Evolutionary conservation across 2,113 vertebrate genomes (phyloP).

Genomic region (Picathartes gymnocephalus): DNA sequence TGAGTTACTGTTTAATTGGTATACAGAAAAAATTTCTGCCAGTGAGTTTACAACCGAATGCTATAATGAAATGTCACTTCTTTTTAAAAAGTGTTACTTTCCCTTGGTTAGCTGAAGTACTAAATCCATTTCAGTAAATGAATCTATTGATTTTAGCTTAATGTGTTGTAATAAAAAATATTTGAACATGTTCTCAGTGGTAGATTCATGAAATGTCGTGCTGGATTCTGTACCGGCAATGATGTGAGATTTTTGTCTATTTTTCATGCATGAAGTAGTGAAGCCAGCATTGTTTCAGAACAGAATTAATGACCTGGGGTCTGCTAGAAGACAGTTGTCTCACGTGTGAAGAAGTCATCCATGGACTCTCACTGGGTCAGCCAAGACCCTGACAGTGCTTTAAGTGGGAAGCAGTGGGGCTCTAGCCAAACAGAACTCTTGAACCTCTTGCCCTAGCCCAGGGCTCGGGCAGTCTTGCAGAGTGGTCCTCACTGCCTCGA

Average conservation of each 20-base stretch:
- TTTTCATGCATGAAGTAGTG: not conserved
- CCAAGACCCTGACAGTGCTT: not conserved
- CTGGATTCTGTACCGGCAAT: not conserved
- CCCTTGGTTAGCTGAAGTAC: slow-evolving; percentile 39
- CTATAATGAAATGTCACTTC: slow-evolving; percentile 45
- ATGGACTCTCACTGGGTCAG: not conserved
- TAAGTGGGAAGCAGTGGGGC: not conserved
- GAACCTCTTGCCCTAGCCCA: not conserved
- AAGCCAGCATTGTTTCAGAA: not conserved
- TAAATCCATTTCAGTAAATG: slow-evolving; percentile 31
- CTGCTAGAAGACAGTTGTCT: not conserved
- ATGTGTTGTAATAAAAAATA: slow-evolving; percentile 37
- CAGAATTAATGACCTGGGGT: not conserved
- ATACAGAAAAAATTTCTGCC: not conserved
- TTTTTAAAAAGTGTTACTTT: slow-evolving; percentile 27
- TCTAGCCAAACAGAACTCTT: not conserved
- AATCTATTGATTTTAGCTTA: slow-evolving; percentile 48
- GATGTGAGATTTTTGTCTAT: not conserved
- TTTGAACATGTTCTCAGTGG: slow-evolving; percentile 31
- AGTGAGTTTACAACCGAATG: not conserved
- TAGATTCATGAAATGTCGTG: not conserved
- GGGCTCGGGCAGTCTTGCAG: not conserved
- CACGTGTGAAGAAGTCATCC: not conserved
- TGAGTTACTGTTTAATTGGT: slow-evolving; percentile 40
- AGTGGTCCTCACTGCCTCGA: not conserved